Base-by-base conservation (phyloP, 2,888 invertebrate species). In the Leucoma salicis region DNA sequence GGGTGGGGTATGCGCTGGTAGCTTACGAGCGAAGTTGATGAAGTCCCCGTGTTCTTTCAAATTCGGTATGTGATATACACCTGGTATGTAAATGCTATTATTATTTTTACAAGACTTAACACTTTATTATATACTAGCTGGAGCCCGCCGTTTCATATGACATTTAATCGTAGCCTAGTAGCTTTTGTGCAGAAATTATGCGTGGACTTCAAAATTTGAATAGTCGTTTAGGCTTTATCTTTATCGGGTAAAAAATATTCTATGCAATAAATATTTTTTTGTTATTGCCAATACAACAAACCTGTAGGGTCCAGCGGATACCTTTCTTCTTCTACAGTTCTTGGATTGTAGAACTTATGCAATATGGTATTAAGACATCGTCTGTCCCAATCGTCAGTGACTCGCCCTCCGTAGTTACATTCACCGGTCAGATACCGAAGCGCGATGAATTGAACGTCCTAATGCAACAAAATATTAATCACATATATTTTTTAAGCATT, bases 331-430 rank as follows among this genome's bases (percentile, higher is more conserved):
- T 91, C 90, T 3, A 97, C 90, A 5, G 96, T 90, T 27, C 84
- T 89, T 5, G 92, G 90, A 67, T 93, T 94, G 80, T 96, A 98
- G 79, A 95, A 98, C 66, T 94, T 94, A 41, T 78, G 82, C 25
- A 98, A 87, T 46, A 98, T 94, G 0, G 97, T 97, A 65, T 92
- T 93, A 35, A 98, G 91, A 12, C 94, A 94, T 37, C 98, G 91
- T 13, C 98, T 91, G 84, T 99, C 98, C 97, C 97, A 97, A 74
- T 97, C 96, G 73, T 98, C 98, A 0, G 98, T 98, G 2, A 99
- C 98, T 46, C 97, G 92, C 0, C 98, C 98, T 5, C 98, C 98
- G 74, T 98, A 99, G 90, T 98, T 98, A 70, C 98, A 98, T 82
- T 98, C 98, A 0, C 98, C 98, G 0, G 96, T 97, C 63, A 98